Percentiles rank a stretch among this genome's conserved stretches.
phyloP scores from a whole-genome alignment of 2,888 invertebrate genomes.

The Glyphotaelius pellucidus region DNA sequence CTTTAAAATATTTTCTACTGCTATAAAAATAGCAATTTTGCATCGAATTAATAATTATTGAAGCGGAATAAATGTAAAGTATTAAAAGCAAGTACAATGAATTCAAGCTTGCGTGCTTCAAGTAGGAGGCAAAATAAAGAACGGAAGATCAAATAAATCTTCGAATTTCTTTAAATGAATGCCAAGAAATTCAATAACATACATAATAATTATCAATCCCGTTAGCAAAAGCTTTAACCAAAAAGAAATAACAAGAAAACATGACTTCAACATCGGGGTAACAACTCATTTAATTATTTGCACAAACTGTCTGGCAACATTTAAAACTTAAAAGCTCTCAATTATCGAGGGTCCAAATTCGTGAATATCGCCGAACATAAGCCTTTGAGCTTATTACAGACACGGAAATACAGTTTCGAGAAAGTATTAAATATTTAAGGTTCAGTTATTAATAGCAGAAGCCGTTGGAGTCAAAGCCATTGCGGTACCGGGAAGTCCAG shows the following conservation, averaged over 20 bases:
- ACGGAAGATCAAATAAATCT: neutral
- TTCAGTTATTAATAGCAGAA: neutral
- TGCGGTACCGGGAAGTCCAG: conserved; percentile 8
- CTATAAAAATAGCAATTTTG: no score
- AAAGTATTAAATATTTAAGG: neutral
- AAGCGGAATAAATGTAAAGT: no score
- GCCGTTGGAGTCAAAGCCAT: neutral
- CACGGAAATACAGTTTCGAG: neutral
- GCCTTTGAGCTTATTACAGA: neutral
- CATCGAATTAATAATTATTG: no score
- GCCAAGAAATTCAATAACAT: neutral
- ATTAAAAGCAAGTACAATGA: no score
- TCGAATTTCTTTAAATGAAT: neutral
- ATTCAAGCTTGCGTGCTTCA: no score
- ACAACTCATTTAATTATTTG: neutral
- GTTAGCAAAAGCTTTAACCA: neutral
- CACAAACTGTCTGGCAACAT: neutral
- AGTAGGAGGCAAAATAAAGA: no score
- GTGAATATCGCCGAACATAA: neutral
- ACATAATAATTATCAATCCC: neutral
- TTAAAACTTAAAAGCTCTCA: neutral
- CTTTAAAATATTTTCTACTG: no score
- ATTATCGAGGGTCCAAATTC: neutral
- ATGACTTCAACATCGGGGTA: neutral
- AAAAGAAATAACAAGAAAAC: neutral